Base-by-base conservation (phyloP, 2,797 vertebrate species). In the Diglossa cyanea region DNA sequence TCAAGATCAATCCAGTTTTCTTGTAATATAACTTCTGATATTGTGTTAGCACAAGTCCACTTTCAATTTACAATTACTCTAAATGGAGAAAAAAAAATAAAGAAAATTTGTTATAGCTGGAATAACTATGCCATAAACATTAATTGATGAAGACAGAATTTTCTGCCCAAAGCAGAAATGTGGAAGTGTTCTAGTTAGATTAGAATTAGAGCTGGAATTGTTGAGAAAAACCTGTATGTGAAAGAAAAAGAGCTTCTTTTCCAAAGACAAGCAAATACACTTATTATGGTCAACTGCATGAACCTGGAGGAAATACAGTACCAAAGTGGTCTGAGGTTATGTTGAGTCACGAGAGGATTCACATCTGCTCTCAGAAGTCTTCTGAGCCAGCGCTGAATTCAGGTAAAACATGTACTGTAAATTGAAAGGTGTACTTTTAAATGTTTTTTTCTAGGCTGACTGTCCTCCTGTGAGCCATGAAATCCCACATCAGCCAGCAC, bases 11-110 rank as follows among this genome's bases (percentile, higher is more conserved):
- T 60, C 50, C 48, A 63, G 16, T 95, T 83, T 94, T 79, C 74
- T 86, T 93, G 58, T 88, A 77, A 82, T 73, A 13, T 92, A 93
- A 95, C 84, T 96, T 73, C 78, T 94, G 21, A 61, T 81, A 79
- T 94, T 88, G 72, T 80, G 84, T 86, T 82, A 83, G 88, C 88
- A 95, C 68, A 94, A 96, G 83, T 95, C 96, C 84, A 78, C 95
- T 97, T 88, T 97, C 93, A 87, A 55, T 94, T 95, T 95, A 53
- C 40, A 71, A 92, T 65, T 83, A 53, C 71, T 91, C 73, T 66
- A 95, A 75, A 2, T 39, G 83, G 60, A 90, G 50, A 23, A 42
- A 79, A 66, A 72, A 78, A 79, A 79, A 90, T 81, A 40, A 89
- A 95, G 26, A 90, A 94, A 95, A 95, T 48, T 68, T 93, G 66